phyloP scores from a whole-genome alignment of 2,888 invertebrate species.

The Atethmia centrago region DNA sequence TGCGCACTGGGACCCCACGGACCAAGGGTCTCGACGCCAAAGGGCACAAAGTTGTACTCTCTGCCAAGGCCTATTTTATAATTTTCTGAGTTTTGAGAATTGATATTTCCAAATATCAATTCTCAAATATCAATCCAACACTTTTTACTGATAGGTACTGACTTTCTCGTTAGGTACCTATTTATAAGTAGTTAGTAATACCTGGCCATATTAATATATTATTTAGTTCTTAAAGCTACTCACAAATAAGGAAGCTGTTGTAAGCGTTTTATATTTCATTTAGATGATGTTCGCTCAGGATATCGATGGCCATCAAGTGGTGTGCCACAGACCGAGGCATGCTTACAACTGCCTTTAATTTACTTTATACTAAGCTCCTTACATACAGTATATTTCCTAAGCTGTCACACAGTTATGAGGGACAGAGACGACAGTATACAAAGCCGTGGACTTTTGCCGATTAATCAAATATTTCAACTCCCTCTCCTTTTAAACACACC shows the following conservation, averaged over 20 bases:
- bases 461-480: too few species aligned
- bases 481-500: too few species aligned
- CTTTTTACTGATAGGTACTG: background rate
- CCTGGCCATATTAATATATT: background rate
- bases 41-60: too few species aligned
- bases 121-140: background rate
- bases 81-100: too few species aligned
- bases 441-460: too few species aligned
- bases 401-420: too few species aligned
- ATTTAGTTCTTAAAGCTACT: slow-evolving; percentile 20
- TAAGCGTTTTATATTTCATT: slow-evolving; percentile 67
- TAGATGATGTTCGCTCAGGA: slow-evolving; percentile 68
- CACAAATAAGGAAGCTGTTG: slow-evolving; percentile 66
- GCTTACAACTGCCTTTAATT: background rate
- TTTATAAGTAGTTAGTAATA: background rate
- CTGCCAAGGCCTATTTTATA: too few species aligned
- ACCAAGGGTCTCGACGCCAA: too few species aligned
- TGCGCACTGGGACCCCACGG: too few species aligned
- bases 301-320: slow-evolving; percentile 66
- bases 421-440: too few species aligned
- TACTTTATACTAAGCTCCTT: background rate
- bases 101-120: too few species aligned
- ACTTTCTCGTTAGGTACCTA: background rate
- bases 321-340: slow-evolving; percentile 43
- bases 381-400: too few species aligned